Conservation (phyloP, 2,797 vertebrate species). For the Xiphorhynchus erythropygius region DNA sequence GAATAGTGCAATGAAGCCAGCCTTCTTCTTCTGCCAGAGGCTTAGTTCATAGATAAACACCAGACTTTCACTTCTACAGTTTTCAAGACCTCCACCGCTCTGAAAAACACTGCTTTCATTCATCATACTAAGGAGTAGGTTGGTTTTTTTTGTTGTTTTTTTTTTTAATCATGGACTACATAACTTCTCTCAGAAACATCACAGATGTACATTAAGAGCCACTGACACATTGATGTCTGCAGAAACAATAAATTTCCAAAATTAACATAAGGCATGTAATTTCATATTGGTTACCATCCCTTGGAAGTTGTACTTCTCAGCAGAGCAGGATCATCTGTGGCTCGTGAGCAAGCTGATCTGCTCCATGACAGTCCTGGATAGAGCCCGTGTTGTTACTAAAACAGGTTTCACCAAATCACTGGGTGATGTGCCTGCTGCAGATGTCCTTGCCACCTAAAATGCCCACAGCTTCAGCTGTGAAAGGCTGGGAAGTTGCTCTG, state of each 20-base stretch:
- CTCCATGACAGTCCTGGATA: background rate
- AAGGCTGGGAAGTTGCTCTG: background rate
- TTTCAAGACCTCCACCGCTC: slow-evolving; percentile 14
- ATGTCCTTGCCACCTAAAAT: background rate
- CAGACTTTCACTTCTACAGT: slow-evolving; percentile 19
- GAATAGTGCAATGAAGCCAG: slow-evolving; percentile 34
- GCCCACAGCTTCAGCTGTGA: background rate
- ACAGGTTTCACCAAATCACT: background rate
- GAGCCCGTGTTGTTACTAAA: background rate
- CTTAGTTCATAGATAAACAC: slow-evolving; percentile 48
- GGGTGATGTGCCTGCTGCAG: background rate
- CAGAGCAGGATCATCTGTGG: background rate
- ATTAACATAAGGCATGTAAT: background rate
- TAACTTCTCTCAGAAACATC: background rate
- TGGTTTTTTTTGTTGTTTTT: background rate
- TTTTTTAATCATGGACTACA: background rate
- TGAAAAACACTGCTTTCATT: slow-evolving; percentile 30
- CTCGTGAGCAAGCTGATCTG: background rate
- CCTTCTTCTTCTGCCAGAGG: slow-evolving; percentile 24
- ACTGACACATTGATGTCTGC: background rate
- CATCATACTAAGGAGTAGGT: background rate
- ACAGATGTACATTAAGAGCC: background rate
- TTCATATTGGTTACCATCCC: background rate
- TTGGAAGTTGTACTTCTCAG: background rate
- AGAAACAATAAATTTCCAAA: background rate